Conservation (phyloP, 2,797 vertebrate species). For the Melopsittacus undulatus region DNA sequence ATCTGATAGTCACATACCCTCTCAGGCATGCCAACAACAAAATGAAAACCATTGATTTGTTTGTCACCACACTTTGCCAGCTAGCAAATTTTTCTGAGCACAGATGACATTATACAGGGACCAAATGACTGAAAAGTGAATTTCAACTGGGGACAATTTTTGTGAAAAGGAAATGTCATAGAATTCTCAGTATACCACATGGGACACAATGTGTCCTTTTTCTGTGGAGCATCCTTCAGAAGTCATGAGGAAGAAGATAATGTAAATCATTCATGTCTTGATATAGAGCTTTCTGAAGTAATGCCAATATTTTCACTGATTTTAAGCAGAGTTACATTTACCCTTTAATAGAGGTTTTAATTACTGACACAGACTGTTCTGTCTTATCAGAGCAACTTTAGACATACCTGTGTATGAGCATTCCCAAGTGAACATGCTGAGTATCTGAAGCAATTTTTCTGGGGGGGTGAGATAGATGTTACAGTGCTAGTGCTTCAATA, state of each 20-base stretch:
- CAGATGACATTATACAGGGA: neutral
- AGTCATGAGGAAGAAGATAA: neutral
- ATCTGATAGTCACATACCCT: neutral
- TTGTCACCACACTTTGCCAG: conserved; percentile 41
- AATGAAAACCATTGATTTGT: conserved; percentile 57
- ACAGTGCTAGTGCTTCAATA: neutral
- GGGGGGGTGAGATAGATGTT: neutral
- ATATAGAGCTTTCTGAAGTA: neutral
- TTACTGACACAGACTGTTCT: neutral
- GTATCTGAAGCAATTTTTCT: conserved; percentile 13
- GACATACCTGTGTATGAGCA: neutral
- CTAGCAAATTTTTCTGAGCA: conserved; percentile 33
- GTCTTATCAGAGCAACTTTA: neutral
- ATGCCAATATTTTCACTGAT: neutral
- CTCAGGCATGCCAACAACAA: conserved; percentile 23
- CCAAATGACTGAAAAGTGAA: conserved; percentile 9
- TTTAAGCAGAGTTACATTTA: neutral
- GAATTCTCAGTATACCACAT: neutral
- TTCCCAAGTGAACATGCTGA: neutral
- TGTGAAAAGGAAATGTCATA: neutral
- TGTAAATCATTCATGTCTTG: neutral
- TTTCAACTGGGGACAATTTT: conserved; percentile 2
- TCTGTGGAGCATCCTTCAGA: neutral
- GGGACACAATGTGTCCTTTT: neutral
- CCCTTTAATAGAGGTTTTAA: neutral